A percentile compares a stretch with the other conserved stretches of the same genome.
Conservation (phyloP, 2,888 invertebrate species). For the Junonia oenone region DNA sequence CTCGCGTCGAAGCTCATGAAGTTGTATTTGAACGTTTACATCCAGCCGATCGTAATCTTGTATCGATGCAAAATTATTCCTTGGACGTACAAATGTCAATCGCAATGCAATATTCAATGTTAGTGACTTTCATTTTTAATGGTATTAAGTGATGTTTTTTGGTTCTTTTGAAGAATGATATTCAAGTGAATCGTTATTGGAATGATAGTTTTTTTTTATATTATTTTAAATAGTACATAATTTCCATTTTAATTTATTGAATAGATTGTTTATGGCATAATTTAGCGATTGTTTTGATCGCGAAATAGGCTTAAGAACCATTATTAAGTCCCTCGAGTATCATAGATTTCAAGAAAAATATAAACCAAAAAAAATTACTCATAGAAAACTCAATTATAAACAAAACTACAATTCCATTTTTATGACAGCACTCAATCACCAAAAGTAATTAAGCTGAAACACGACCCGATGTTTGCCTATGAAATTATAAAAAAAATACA, state of each 20-base stretch:
- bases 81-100: slow-evolving; percentile 13
- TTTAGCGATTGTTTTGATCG: too few relatives aligned
- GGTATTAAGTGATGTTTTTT: neutral
- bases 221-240: neutral
- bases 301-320: too few relatives aligned
- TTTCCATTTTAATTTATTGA: too few relatives aligned
- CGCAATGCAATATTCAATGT: neutral
- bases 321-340: too few relatives aligned
- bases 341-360: too few relatives aligned
- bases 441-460: neutral
- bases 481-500: slow-evolving; percentile 10
- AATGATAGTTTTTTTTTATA: too few relatives aligned
- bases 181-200: too few relatives aligned
- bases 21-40: slow-evolving; percentile 1
- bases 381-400: neutral
- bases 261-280: too few relatives aligned
- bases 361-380: too few relatives aligned
- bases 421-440: neutral
- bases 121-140: slow-evolving; percentile 7
- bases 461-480: neutral
- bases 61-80: slow-evolving; percentile 4
- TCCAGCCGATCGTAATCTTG: slow-evolving; percentile 3
- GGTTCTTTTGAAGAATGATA: too few relatives aligned
- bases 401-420: neutral
- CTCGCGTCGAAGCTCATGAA: neutral